Conservation (phyloP, 1,140 invertebrate species). For the Penaeus japonicus region DNA sequence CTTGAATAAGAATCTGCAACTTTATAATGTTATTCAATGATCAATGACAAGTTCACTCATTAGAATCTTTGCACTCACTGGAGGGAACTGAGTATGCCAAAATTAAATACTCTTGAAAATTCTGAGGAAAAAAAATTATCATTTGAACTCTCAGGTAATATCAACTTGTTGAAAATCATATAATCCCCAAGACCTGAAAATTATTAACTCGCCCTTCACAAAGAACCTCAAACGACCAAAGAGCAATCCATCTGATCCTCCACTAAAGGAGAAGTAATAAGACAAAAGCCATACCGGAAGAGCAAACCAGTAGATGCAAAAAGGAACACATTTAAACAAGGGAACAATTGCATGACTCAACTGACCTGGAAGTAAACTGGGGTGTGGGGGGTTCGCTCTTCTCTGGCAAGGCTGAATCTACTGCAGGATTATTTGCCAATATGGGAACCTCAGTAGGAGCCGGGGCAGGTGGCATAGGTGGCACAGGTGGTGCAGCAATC, state of each 20-base stretch:
- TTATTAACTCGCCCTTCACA: too few species aligned
- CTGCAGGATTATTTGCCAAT: not conserved
- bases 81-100: not conserved
- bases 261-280: not conserved
- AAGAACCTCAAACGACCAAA: too few species aligned
- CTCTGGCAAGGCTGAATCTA: not conserved
- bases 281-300: too few species aligned
- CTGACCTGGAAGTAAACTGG: not conserved
- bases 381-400: not conserved
- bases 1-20: too few species aligned
- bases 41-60: too few species aligned
- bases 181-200: too few species aligned
- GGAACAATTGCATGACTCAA: not conserved
- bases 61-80: not conserved
- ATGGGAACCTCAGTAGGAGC: not conserved
- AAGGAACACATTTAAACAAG: too few species aligned
- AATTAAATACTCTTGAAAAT: not conserved
- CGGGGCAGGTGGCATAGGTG: not conserved
- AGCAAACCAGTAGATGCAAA: too few species aligned
- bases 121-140: not conserved
- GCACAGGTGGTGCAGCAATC: conserved; percentile 1
- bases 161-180: too few species aligned
- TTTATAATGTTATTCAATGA: too few species aligned
- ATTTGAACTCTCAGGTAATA: too few species aligned
- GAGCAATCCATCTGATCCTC: not conserved